Evolutionary conservation across 2,113 vertebrate genomes (phyloP), one percentile per base, ranked within the genome.

Genomic region (Cynopterus brachyotis): DNA sequence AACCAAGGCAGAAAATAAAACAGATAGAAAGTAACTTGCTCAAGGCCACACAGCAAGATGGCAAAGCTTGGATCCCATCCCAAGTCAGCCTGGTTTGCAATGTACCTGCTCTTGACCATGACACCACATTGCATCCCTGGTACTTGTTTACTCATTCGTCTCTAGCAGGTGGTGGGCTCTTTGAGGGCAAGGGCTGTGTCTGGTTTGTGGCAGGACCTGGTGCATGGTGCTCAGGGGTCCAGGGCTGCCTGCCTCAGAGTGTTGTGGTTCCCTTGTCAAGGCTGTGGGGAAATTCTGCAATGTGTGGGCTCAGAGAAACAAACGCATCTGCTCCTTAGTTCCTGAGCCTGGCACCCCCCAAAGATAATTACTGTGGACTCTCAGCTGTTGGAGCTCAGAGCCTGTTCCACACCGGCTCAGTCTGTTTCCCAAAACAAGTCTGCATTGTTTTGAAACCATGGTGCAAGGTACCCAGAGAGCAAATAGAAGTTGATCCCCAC

Each of bases 361-460:
- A 91, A 92, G 87, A 92, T 2, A 5, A 15, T 96, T 96, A 1
- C 76, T 55, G 88, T 78, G 92, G 72, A 88, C 88, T 92, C 93
- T 96, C 95, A 94, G 37, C 97, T 98, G 96, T 91, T 97, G 42
- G 88, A 92, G 95, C 91, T 96, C 72, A 93, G 64, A 91, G 96
- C 30, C 40, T 96, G 22, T 95, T 98, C 96, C 50, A 94, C 62
- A 70, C 70, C 50, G 13, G 37, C 79, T 96, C 16, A n/a, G 11
- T 93, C 96, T 82, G 45, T 97, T 97, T 98, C 93, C 26, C 94
- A 96, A 98, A 97, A 95, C 37, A 96, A 4, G 0, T 95, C 90
- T 94, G 89, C 66, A 89, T 97, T 98, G 91, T 98, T 98, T 98
- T 97, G 75, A 93, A 86, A 96, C 85, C 89, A 98, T 94, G 97